Evolutionary conservation across 2,113 vertebrate species (phyloP).

Genomic region (Neogobius melanostomus): DNA sequence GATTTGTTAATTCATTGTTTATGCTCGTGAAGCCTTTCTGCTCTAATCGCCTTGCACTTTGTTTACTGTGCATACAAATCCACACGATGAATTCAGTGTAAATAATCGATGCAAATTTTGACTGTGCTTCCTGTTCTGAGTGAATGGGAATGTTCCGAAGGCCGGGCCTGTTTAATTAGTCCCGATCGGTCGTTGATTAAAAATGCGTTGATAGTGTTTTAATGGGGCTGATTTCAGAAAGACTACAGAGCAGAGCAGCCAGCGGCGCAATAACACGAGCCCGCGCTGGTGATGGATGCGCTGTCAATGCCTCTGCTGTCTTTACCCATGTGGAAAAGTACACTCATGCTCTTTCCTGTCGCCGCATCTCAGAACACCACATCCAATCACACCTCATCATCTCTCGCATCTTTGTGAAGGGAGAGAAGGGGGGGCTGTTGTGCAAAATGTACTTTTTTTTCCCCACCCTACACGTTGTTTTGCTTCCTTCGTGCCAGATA

Average conservation of each 20-base stretch:
- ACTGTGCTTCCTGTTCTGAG: constrained; percentile 35
- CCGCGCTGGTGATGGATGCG: constrained; percentile 35
- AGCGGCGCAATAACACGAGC: constrained; percentile 44
- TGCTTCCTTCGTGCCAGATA: too few species aligned
- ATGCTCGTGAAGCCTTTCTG: constrained; percentile 5
- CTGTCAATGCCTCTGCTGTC: constrained; percentile 33
- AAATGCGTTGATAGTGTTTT: constrained; percentile 60
- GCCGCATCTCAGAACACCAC: neutral
- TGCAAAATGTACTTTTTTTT: too few species aligned
- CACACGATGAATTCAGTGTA: constrained; percentile 28
- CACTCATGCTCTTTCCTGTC: constrained; percentile 14
- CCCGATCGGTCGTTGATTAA: constrained; percentile 69
- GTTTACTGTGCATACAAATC: constrained; percentile 21
- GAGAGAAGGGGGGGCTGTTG: neutral
- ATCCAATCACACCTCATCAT: constrained; percentile 13
- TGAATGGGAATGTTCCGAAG: constrained; percentile 38
- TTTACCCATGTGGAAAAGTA: constrained; percentile 11
- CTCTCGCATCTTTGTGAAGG: constrained; percentile 36
- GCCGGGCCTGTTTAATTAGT: constrained; percentile 57
- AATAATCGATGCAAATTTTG: constrained; percentile 18
- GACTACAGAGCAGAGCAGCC: constrained; percentile 58
- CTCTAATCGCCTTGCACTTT: constrained; percentile 29
- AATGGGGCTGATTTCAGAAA: constrained; percentile 57
- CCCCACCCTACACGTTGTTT: too few species aligned
- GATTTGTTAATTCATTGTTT: constrained; percentile 27